phyloP scores from a whole-genome alignment of 2,113 vertebrate species.

The Equus quagga region DNA sequence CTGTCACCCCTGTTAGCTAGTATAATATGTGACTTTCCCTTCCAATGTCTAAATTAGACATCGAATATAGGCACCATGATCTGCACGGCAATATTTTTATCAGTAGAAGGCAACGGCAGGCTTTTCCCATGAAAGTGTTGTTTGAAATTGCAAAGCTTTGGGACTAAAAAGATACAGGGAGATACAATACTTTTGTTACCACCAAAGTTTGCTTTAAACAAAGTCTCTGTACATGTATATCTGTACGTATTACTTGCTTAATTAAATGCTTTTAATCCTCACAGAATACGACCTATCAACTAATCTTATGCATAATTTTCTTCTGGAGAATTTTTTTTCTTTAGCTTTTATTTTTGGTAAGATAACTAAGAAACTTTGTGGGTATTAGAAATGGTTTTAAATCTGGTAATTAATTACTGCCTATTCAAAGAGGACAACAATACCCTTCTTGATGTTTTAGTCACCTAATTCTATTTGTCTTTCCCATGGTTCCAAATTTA shows the following conservation, averaged over 20 bases:
- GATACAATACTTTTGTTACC: background rate
- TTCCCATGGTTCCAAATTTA: background rate
- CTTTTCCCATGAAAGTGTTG: background rate
- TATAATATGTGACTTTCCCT: background rate
- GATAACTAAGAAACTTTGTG: background rate
- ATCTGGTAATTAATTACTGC: background rate
- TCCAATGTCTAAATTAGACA: background rate
- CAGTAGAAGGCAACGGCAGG: background rate
- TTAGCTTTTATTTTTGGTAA: conserved; percentile 52
- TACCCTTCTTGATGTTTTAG: background rate
- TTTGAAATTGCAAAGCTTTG: background rate
- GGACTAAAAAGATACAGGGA: background rate
- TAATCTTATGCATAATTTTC: background rate
- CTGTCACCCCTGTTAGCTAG: background rate
- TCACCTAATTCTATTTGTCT: conserved; percentile 20
- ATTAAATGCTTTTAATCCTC: background rate
- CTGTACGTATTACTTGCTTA: background rate
- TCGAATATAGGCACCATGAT: background rate
- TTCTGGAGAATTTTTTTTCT: background rate
- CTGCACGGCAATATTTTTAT: background rate
- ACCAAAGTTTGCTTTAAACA: background rate
- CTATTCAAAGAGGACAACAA: background rate
- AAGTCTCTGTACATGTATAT: background rate
- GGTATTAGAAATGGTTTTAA: conserved; percentile 33
- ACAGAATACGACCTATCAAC: conserved; percentile 18